Base-by-base conservation (phyloP, 2,888 invertebrate species). In the Melitaea athalia region DNA sequence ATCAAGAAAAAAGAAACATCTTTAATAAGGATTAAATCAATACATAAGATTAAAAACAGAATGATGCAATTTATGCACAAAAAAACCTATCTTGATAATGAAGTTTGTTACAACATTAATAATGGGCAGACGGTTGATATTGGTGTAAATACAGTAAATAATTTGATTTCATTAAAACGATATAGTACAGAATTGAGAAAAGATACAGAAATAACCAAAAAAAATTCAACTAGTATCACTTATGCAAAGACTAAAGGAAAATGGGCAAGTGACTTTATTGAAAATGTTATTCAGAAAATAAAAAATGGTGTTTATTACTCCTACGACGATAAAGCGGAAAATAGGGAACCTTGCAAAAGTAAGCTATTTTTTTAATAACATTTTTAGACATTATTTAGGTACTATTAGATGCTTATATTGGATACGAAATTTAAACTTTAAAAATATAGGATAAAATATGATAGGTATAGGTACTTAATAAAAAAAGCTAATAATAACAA, bases 241-340 rank as follows among this genome's bases (percentile, higher is more conserved):
- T 79, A 82, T 57, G 57, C 15, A 14, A 85, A 86, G 85, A 75
- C 83, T 12, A 90, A 85, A 78, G 80, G 81, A 11, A 89, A 83
- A 74, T 82, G 86, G 84, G 84, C 86, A 0, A 89, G 84, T 74
- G 88, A 90, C 60, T 86, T 89, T 61, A 85, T 91, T 63, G 92
- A 92, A n/a, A 89, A 83, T 68, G 83, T 92, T 15, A 87, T 91
- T 50, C 85, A 76, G 67, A 91, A 90, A 71, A 81, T 92, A 33
- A 84, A 81, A 61, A 81, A 72, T 71, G 92, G 92, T 55, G 81
- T 82, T 64, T 91, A 91, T 77, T 91, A 86, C 67, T 85, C 73
- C 64, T 79, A 82, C 59, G 86, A 68, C 0, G 68, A 85, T 64
- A 68, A 71, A 61, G 79, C 73, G 61, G 33, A 68, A 17, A 49